Base-by-base conservation (phyloP, 2,888 invertebrate species). In the Tetanocera ferruginea region DNA sequence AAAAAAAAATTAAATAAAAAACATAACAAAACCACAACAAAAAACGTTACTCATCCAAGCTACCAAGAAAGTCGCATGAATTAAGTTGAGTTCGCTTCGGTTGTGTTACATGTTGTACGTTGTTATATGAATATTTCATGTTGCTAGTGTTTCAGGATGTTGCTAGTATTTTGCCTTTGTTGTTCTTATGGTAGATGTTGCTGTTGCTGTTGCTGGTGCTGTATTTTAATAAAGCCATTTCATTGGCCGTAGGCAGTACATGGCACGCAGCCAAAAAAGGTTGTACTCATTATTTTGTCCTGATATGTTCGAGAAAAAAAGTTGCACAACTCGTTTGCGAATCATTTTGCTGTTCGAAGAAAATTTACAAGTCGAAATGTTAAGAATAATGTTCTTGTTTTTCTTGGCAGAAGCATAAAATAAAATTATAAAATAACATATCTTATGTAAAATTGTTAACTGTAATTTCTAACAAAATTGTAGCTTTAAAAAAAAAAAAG, bases 171-270 rank as follows among this genome's bases (percentile, higher is more conserved):
- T 51, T 19, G n/a, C 11, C 37, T 19, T 67, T 64, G 66, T 31
- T 64, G n/a, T 73, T 73, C 19, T 60, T 49, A n/a, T 31, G 14
- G 28, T 67, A 8, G 57, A 28, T 23, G 19, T 60, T 60, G 55
- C 23, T 23, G 3, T 55, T 23, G 55, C 9, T 70, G 51, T 70
- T 70, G 49, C 49, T 19, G 5, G 8, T 11, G 28, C 31, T 25
- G 17, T 82, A 81, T 83, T 83, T 81, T 82, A 81, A 83, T 82
- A 83, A 82, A 83, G 80, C 80, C 80, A 82, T 82, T 82, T 83
- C 82, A 84, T 84, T 84, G 83, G 84, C 83, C 81, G 83, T 82
- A 82, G 84, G 84, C 84, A 82, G 80, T 82, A 83, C 82, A 84
- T 84, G 83, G 84, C 84, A 83, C 76, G 81, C 78, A 80, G 84